Percentiles rank a stretch among this genome's conserved stretches.
phyloP scores from a whole-genome alignment of 2,113 vertebrate genomes.

The Neodon shergylaensis region DNA sequence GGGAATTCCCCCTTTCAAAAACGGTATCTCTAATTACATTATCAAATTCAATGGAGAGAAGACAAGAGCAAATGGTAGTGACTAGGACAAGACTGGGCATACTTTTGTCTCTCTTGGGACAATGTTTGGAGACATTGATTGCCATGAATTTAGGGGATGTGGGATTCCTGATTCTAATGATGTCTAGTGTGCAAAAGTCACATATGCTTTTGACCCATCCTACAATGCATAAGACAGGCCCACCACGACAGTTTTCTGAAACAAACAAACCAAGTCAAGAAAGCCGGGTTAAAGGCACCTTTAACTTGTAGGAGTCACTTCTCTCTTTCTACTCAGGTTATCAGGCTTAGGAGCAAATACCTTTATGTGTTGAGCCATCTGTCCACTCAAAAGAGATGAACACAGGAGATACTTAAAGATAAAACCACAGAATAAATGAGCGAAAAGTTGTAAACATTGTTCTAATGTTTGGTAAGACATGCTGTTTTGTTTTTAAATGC shows the following conservation, averaged over 20 bases:
- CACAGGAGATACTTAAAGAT: slow-evolving; percentile 10
- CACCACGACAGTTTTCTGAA: background rate
- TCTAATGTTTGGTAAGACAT: slow-evolving; percentile 9
- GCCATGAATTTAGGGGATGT: background rate
- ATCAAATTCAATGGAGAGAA: background rate
- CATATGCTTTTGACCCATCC: slow-evolving; percentile 1
- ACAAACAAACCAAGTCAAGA: background rate
- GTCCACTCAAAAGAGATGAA: background rate
- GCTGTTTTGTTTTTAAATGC: background rate
- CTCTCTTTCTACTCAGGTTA: background rate
- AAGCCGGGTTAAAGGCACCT: background rate
- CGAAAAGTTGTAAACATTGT: background rate
- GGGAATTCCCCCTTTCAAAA: slow-evolving; percentile 39
- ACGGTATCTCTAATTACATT: slow-evolving; percentile 23
- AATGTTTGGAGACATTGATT: slow-evolving; percentile 36
- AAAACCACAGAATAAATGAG: slow-evolving; percentile 39
- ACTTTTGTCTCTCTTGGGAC: background rate
- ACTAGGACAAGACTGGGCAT: background rate
- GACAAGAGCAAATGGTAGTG: background rate
- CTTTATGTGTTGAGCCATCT: background rate
- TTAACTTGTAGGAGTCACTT: background rate
- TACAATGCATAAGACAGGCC: background rate
- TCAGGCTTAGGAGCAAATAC: background rate
- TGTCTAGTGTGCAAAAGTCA: slow-evolving; percentile 1
- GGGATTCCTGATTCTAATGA: background rate